Evolutionary conservation across 2,888 invertebrate species (phyloP).

Genomic region (Nymphalis polychloros): DNA sequence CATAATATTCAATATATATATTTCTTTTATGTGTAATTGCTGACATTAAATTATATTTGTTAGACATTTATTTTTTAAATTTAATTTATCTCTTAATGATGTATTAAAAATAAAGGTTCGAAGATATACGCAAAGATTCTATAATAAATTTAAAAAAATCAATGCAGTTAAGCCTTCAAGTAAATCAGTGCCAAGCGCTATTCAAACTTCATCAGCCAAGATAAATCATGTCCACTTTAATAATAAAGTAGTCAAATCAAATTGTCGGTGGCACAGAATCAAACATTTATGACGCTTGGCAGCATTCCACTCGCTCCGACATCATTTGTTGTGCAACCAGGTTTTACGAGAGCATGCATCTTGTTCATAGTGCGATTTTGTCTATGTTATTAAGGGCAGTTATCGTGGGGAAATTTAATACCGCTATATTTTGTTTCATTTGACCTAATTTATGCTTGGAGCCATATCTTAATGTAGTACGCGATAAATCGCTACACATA

Average conservation of each 20-base stretch:
- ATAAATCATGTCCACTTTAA: conserved; percentile 41
- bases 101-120: neutral
- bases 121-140: neutral
- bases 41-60: too few relatives aligned
- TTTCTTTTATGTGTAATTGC: too few relatives aligned
- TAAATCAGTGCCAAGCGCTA: conserved; percentile 14
- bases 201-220: conserved; percentile 19
- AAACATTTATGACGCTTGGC: conserved; percentile 63
- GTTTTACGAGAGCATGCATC: conserved; percentile 35
- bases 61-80: too few relatives aligned
- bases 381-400: conserved; percentile 23
- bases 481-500: too few relatives aligned
- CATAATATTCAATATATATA: too few relatives aligned
- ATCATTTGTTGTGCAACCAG: conserved; percentile 40
- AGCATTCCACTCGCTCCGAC: conserved; percentile 47
- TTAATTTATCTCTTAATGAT: neutral
- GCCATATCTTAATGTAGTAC: too few relatives aligned
- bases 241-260: conserved; percentile 47
- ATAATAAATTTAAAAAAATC: neutral
- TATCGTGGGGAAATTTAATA: conserved; percentile 15
- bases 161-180: conserved; percentile 5
- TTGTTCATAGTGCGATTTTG: conserved; percentile 35
- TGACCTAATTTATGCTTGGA: neutral
- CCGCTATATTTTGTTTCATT: neutral
- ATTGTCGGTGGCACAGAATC: conserved; percentile 52